A percentile compares a stretch with the other conserved stretches of the same genome.
Evolutionary conservation across 1,140 invertebrate genomes (phyloP).

Genomic region (Thaumatotibia leucotreta): DNA sequence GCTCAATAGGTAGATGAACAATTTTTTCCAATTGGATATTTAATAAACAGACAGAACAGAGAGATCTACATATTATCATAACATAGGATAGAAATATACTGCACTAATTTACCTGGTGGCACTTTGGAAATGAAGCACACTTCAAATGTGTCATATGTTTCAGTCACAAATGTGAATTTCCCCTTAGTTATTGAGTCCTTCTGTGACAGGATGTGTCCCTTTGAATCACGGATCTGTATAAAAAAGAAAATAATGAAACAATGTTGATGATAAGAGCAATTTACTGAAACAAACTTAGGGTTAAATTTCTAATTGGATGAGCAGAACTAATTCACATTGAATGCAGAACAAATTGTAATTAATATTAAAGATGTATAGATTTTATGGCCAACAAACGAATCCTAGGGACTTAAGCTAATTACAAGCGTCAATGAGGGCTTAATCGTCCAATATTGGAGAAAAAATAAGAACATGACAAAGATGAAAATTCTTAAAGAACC

Average conservation of each 20-base stretch:
- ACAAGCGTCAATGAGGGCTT: not conserved
- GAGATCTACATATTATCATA: not conserved
- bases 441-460: not conserved
- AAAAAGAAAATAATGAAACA: no score
- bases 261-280: no score
- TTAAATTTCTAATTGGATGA: conserved; percentile 11
- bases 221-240: conserved; percentile 92
- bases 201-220: conserved; percentile 94
- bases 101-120: conserved; percentile 80
- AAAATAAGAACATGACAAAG: not conserved
- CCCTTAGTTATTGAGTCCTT: conserved; percentile 94
- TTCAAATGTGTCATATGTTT: conserved; percentile 98
- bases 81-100: conserved; percentile 22
- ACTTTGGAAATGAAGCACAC: conserved; percentile 96
- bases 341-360: not conserved
- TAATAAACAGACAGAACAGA: no score
- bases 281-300: no score
- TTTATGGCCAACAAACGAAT: not conserved
- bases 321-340: not conserved
- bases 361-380: not conserved
- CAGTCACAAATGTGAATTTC: conserved; percentile 98
- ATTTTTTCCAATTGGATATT: no score
- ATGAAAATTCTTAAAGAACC: not conserved
- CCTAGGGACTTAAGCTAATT: no score
- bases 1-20: no score